Conservation (phyloP, 1,140 invertebrate genomes). For the Lethocerus indicus region DNA sequence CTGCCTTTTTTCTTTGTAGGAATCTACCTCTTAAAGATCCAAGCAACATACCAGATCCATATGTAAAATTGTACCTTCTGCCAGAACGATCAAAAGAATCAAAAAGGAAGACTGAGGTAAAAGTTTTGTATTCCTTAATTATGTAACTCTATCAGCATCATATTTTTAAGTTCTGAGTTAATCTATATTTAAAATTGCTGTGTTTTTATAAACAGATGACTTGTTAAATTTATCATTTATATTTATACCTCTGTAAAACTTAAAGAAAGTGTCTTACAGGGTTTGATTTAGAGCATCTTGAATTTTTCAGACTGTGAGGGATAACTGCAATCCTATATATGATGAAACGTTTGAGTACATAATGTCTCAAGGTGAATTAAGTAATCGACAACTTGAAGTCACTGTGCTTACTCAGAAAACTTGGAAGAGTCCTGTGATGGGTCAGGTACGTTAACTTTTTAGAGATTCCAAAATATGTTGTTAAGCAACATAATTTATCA, state of each 20-base stretch:
- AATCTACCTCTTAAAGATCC: constrained; percentile 77
- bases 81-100: constrained; percentile 73
- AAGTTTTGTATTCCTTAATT: constrained; percentile 11
- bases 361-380: constrained; percentile 56
- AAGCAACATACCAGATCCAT: constrained; percentile 80
- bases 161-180: too few relatives aligned
- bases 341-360: constrained; percentile 81
- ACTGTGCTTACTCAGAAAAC: constrained; percentile 71
- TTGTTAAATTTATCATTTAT: too few relatives aligned
- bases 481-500: neutral
- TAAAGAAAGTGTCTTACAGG: too few relatives aligned
- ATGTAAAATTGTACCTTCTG: constrained; percentile 82
- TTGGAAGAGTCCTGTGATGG: constrained; percentile 62
- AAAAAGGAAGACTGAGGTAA: constrained; percentile 74
- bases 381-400: constrained; percentile 53
- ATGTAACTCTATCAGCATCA: too few relatives aligned
- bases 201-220: too few relatives aligned
- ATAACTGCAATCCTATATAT: constrained; percentile 79
- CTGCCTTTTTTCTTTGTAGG: constrained; percentile 27
- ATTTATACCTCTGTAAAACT: too few relatives aligned
- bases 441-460: constrained; percentile 36
- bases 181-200: too few relatives aligned
- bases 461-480: neutral
- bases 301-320: constrained; percentile 47
- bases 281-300: too few relatives aligned